Evolutionary conservation across 2,888 invertebrate genomes (phyloP), one percentile per base, ranked within the genome.

Genomic region (Agonopterix heracliana): DNA sequence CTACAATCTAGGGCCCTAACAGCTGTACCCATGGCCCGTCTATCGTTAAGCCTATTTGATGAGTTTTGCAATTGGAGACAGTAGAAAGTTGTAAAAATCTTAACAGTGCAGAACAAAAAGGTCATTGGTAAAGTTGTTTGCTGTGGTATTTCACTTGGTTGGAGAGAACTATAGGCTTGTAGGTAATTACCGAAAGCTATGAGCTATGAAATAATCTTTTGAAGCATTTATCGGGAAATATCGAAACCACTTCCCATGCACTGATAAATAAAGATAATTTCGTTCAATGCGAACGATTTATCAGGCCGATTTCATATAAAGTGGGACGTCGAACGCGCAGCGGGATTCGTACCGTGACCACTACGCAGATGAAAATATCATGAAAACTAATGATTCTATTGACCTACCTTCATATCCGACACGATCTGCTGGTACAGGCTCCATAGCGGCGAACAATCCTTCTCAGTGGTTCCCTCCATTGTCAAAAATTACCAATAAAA

Each of bases 341-440:
- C 26, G 26, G 5, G 26, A 26, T 5, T 26, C 26, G 52, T 49
- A 56, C 52, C 56, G 59, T 49, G 55, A 60, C 58, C 52, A 54
- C 38, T 48, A 26, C 44, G 11, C 5, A 14, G 12, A 45, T 40
- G 43, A 46, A 26, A 26, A 26, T 26, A 26, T 26, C 26, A 7
- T 26, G 26, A 26, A 47, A 51, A 61, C 54, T 55, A 53, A 52
- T 26, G 5, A 26, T 26, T 26, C 26, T 26, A 53, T 49, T 61
- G 63, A 83, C 92, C 90, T 91, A 98, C 98, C 95, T 98, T 98
- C 95, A 98, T 95, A 81, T 98, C 98, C 72, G 94, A 94, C 68
- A 98, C 94, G 67, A 98, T 96, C 82, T 96, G 96, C 86, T 98
- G 97, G 81, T 98, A 98, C 64, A 98, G 91, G 75, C 95, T 96